Conservation (phyloP, 2,888 invertebrate genomes). For the Caenorhabditis sp. region DNA sequence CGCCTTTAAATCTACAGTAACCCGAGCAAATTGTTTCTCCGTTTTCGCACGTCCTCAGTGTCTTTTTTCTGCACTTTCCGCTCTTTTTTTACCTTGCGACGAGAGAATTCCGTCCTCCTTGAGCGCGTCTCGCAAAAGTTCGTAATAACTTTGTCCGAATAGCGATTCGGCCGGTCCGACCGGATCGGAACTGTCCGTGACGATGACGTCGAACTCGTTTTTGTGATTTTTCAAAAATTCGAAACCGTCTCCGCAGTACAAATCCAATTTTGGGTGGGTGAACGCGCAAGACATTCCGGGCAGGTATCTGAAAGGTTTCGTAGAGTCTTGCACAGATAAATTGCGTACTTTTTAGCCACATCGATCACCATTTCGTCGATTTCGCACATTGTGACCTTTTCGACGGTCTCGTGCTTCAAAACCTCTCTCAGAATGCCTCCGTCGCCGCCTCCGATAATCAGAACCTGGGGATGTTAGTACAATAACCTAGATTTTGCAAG, state of each 20-base stretch:
- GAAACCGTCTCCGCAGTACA: conserved; percentile 93
- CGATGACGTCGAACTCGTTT: conserved; percentile 92
- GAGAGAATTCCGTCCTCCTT: conserved; percentile 91
- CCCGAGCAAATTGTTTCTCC: background rate
- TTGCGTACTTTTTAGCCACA: conserved; percentile 85
- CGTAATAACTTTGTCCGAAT: conserved; percentile 89
- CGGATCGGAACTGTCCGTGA: conserved; percentile 98
- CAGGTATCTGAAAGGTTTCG: conserved; percentile 82
- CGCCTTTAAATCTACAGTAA: conserved; percentile 2
- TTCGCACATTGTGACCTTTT: conserved; percentile 91
- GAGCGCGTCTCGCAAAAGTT: conserved; percentile 88
- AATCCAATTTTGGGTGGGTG: conserved; percentile 86
- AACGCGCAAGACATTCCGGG: conserved; percentile 93
- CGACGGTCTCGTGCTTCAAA: conserved; percentile 91
- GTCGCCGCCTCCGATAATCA: conserved; percentile 98
- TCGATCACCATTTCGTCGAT: conserved; percentile 94
- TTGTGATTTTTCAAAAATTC: conserved; percentile 90
- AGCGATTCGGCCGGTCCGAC: conserved; percentile 87
- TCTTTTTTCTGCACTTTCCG: background rate
- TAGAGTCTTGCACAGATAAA: background rate
- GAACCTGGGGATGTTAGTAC: conserved; percentile 81
- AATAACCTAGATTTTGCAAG: background rate
- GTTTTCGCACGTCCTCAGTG: no score
- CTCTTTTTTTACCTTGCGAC: conserved; percentile 84
- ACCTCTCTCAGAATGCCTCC: conserved; percentile 96